These are phyloP conservation scores for Drosophila kanekoi DNA, from an alignment of 2,888 invertebrate species.

Conservation along the genomic window DNA sequence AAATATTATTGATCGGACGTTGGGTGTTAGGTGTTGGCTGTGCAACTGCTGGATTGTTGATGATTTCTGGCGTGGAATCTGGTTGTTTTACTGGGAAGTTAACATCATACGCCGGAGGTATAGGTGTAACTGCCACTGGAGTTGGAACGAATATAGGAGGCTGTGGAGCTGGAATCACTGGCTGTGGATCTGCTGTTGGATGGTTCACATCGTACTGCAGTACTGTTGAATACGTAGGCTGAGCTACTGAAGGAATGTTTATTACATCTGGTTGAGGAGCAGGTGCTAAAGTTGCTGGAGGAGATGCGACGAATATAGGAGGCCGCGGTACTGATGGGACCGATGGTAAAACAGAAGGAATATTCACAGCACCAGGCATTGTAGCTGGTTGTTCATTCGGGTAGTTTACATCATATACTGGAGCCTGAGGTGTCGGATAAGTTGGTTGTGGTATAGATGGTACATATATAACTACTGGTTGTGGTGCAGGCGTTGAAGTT, in stretches of 20 bases:
- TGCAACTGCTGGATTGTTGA: conserved; percentile 50
- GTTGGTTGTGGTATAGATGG: conserved; percentile 29
- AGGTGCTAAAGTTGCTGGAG: conserved; percentile 6
- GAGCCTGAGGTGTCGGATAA: conserved; percentile 24
- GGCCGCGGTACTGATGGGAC: conserved; percentile 13
- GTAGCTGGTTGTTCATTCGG: conserved; percentile 19
- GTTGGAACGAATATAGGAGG: conserved; percentile 24
- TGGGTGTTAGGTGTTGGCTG: conserved; percentile 24
- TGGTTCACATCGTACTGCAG: conserved; percentile 50
- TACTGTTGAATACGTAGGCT: conserved; percentile 34
- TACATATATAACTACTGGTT: conserved; percentile 44
- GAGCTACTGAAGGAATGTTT: conserved; percentile 33
- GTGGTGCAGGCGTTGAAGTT: conserved; percentile 15
- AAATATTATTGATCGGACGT: conserved; percentile 48
- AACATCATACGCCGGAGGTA: conserved; percentile 47
- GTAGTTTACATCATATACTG: conserved; percentile 55
- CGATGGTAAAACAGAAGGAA: conserved; percentile 28
- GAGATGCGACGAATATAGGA: conserved; percentile 18
- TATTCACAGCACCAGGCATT: conserved; percentile 38
- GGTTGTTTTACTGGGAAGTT: conserved; percentile 36
- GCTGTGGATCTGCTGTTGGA: conserved; percentile 26
- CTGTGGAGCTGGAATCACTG: conserved; percentile 1
- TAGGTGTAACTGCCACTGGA: background rate
- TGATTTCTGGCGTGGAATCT: conserved; percentile 24
- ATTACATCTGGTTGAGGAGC: conserved; percentile 25